Conservation (phyloP, 1,140 invertebrate species). For the Diabrotica undecimpunctata region DNA sequence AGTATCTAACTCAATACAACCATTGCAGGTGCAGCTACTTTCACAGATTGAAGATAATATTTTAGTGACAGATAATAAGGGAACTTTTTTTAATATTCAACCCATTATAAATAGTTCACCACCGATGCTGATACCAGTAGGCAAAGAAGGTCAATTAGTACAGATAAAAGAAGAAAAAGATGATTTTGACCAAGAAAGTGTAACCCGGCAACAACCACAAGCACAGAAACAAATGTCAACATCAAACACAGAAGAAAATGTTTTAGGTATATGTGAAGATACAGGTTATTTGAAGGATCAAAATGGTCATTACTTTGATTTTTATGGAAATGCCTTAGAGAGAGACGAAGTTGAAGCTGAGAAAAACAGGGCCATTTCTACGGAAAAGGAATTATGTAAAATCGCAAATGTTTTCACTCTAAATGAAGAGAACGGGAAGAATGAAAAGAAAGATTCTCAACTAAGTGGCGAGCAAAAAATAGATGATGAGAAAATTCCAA, state of each 20-base stretch:
- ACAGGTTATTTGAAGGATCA: conserved; percentile 5
- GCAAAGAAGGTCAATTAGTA: too few species aligned
- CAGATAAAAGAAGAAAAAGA: too few species aligned
- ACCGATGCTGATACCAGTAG: too few species aligned
- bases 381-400: conserved; percentile 5
- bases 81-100: too few species aligned
- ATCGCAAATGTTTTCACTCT: background rate
- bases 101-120: too few species aligned
- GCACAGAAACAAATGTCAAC: too few species aligned
- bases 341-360: background rate
- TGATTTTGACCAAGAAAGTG: too few species aligned
- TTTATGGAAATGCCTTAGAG: background rate
- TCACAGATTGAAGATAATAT: too few species aligned
- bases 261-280: conserved; percentile 5
- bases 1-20: too few species aligned
- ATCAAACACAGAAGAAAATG: background rate
- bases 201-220: too few species aligned
- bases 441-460: background rate
- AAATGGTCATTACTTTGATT: conserved; percentile 7
- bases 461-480: background rate
- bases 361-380: background rate
- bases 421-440: background rate
- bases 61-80: too few species aligned
- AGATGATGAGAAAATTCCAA: background rate
- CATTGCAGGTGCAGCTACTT: too few species aligned